phyloP scores from a whole-genome alignment of 2,888 invertebrate species.

The Meta bourneti region DNA sequence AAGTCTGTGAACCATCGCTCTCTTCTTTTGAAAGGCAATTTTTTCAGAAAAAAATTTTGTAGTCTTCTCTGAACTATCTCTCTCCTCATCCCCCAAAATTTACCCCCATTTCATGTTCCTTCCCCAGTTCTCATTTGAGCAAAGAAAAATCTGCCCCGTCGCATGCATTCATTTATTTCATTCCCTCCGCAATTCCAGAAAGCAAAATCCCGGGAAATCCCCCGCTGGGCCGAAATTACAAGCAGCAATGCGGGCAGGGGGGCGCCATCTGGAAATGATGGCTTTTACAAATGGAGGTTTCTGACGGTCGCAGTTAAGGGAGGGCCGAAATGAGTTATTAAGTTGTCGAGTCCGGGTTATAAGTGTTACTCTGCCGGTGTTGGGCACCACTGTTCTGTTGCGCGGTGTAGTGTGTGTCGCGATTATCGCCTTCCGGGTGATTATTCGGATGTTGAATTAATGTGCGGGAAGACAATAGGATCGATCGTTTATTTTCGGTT shows the following conservation, averaged over 20 bases:
- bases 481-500: background rate
- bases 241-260: background rate
- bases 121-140: background rate
- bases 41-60: too few species aligned
- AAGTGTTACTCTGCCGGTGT: background rate
- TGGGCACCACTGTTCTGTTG: too few species aligned
- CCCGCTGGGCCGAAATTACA: background rate
- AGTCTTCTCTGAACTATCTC: too few species aligned
- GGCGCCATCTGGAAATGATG: conserved; percentile 38
- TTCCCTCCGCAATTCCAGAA: background rate
- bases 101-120: too few species aligned
- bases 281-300: conserved; percentile 34
- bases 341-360: background rate
- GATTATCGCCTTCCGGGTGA: background rate
- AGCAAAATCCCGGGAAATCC: background rate
- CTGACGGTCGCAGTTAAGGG: conserved; percentile 1
- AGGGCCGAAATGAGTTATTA: conserved; percentile 5
- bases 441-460: background rate
- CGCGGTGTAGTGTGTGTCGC: background rate
- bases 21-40: too few species aligned
- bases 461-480: background rate
- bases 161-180: too few species aligned
- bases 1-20: too few species aligned
- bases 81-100: too few species aligned
- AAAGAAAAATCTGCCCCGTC: background rate